These are phyloP conservation scores for Drosophila ogumai DNA, from an alignment of 1,140 invertebrate genomes.

Conservation along the genomic window DNA sequence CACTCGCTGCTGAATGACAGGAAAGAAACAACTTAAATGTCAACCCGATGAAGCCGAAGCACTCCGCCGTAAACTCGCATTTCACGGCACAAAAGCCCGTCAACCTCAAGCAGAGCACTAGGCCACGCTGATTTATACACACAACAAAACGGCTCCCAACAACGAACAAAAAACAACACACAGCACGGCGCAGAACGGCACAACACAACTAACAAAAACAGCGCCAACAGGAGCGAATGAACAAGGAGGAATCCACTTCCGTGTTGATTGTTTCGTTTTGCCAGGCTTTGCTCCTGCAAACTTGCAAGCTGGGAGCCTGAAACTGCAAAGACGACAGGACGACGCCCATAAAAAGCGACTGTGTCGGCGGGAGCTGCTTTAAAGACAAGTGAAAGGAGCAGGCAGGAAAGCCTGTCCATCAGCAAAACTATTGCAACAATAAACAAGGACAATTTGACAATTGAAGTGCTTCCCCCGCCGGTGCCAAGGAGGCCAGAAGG, in stretches of 20 bases:
- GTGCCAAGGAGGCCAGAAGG: slow-evolving; percentile 2
- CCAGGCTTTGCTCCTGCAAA: slow-evolving; percentile 39
- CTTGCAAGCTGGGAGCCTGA: slow-evolving; percentile 26
- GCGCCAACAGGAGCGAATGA: slow-evolving; percentile 43
- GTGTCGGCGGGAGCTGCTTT: slow-evolving; percentile 76
- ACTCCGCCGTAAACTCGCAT: slow-evolving; percentile 76
- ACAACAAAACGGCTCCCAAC: slow-evolving; percentile 41
- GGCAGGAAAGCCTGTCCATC: slow-evolving; percentile 75
- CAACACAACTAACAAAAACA: slow-evolving; percentile 16
- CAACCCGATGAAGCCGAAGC: slow-evolving; percentile 77
- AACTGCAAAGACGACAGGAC: slow-evolving; percentile 57
- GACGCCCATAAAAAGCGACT: slow-evolving; percentile 76
- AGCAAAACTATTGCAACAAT: slow-evolving; percentile 82
- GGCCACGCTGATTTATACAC: slow-evolving; percentile 75
- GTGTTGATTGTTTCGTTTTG: slow-evolving; percentile 80
- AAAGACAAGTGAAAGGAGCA: slow-evolving; percentile 77
- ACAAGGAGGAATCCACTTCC: slow-evolving; percentile 68
- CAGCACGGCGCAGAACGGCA: slow-evolving; percentile 21
- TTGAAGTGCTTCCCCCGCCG: slow-evolving; percentile 68
- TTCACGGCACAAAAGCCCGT: slow-evolving; percentile 66
- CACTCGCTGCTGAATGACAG: slow-evolving; percentile 30
- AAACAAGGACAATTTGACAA: slow-evolving; percentile 83
- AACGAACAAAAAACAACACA: slow-evolving; percentile 13
- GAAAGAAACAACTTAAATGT: slow-evolving; percentile 72
- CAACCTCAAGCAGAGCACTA: slow-evolving; percentile 81